A percentile compares a stretch with the other conserved stretches of the same genome.
These are phyloP conservation scores for Arctocebus calabarensis DNA, from an alignment of 2,797 vertebrate genomes.

Conservation along the genomic window DNA sequence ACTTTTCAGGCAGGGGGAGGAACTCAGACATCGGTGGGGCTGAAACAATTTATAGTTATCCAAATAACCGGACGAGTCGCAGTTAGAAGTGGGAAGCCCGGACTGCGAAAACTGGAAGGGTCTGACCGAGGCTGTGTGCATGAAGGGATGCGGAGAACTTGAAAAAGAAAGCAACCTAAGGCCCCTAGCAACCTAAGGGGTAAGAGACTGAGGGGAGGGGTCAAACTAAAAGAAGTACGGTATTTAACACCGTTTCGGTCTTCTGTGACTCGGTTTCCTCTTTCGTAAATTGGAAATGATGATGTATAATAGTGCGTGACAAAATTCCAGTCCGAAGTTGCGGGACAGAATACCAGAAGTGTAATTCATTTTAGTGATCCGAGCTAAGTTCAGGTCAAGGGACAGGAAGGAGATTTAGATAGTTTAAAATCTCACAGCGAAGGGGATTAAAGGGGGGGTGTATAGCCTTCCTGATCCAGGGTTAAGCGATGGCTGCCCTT, in stretches of 20 bases:
- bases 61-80: not conserved
- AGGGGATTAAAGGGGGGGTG: slow-evolving; percentile 46
- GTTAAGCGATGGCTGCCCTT: slow-evolving; percentile 48
- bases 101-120: not conserved
- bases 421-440: slow-evolving; percentile 60
- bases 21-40: not conserved
- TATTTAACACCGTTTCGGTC: not conserved
- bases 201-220: not conserved
- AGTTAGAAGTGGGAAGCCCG: not conserved
- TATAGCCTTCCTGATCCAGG: not conserved
- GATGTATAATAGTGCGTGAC: not conserved
- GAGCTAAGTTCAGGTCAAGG: slow-evolving; percentile 53
- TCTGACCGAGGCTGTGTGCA: not conserved
- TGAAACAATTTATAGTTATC: not conserved
- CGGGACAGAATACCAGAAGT: not conserved
- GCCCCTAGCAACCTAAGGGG: not conserved
- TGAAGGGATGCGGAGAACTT: too few species aligned
- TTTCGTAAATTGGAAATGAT: not conserved
- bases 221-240: not conserved
- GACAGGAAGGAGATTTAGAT: slow-evolving; percentile 58
- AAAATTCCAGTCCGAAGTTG: not conserved
- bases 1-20: not conserved
- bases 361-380: not conserved
- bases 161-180: slow-evolving; percentile 14
- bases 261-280: slow-evolving; percentile 45